Evolutionary conservation across 2,113 vertebrate genomes (phyloP), one percentile per base, ranked within the genome.

Genomic region (Phainopepla nitens): DNA sequence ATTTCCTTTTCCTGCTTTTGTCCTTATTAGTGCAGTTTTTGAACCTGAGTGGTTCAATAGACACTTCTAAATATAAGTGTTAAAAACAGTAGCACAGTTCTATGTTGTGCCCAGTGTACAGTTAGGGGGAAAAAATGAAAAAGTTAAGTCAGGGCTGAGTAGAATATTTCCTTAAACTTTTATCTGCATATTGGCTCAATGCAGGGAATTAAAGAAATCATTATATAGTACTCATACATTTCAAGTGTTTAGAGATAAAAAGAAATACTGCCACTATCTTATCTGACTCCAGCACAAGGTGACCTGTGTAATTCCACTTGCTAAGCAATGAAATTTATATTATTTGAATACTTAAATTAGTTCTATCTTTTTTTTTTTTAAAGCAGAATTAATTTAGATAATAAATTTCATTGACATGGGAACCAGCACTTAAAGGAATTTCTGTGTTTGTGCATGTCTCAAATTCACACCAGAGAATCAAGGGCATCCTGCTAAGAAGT

Each of bases 1-100:
- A 78, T 92, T 94, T 94, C 94, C 94, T 90, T 91, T 95, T 97
- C 93, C 93, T 95, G 81, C 54, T 91, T 96, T 96, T 95, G 91
- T 95, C 91, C 22, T 33, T 73, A 47, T 85, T 77, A 79, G 24
- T 73, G 35, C 22, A 66, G 42, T 66, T 77, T 88, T 89, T 84
- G 42, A 87, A 80, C 22, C 5, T 22, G 10, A 69, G 33, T 80
- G 62, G 45, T 82, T 69, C 58, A 82, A 35, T 33, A 84, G 58
- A 22, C 41, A 50, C 66, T 93, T 89, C 21, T 89, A 85, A 82
- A 64, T 79, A 6, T 29, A 35, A 69, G 25, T 33, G 27, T 91
- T 82, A 19, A 56, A 79, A 94, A 20, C 29, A 76, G 19, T 53
- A 51, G 3, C 31, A 36, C 31, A n/a, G 19, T 73, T 83, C 70